Evolutionary conservation across 2,797 vertebrate species (phyloP), one percentile per base, ranked within the genome.

Genomic region (Craterocephalus amniculus): DNA sequence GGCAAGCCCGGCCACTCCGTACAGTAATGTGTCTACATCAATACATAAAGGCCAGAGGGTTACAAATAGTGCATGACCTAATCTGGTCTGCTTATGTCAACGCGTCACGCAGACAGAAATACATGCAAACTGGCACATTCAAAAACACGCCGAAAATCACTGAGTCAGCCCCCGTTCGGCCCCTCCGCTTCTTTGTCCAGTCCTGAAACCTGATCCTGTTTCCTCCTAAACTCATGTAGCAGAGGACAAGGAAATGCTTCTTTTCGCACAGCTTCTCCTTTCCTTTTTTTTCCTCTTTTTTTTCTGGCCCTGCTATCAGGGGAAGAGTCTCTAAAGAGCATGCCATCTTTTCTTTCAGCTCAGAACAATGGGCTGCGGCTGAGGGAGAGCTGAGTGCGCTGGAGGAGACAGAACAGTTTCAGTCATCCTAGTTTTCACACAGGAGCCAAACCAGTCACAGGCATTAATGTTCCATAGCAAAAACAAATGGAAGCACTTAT

Each of bases 161-260:
- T 9, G 83, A 81, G 59, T 89, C 90, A 88, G 84, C 83, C 64
- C 64, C 59, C 67, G 63, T 45, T 67, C 4, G 56, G 62, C 75
- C 81, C 76, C 76, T 36, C 0, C 0, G 52, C 67, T 68, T 77
- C 69, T 82, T 88, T 87, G 80, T 87, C 77, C 78, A 9, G 52
- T 70, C 51, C 63, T 80, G 86, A 85, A 90, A 90, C 60, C 2
- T 57, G 83, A 91, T 89, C 74, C 68, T 4, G 72, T 76, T 80
- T 83, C 79, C 65, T 82, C 49, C 78, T 40, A 58, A 56, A 64
- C 51, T 66, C 65, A 1, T 83, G 76, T 70, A 80, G 58, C 69
- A 67, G 73, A 81, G 64, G 68, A 79, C 64, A 60, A 79, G 74
- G 63, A 79, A 81, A 70, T 79, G 77, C 74, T 85, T 70, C 31